Base-by-base conservation (phyloP, 1,140 invertebrate genomes). In the Chironomus tepperi region DNA sequence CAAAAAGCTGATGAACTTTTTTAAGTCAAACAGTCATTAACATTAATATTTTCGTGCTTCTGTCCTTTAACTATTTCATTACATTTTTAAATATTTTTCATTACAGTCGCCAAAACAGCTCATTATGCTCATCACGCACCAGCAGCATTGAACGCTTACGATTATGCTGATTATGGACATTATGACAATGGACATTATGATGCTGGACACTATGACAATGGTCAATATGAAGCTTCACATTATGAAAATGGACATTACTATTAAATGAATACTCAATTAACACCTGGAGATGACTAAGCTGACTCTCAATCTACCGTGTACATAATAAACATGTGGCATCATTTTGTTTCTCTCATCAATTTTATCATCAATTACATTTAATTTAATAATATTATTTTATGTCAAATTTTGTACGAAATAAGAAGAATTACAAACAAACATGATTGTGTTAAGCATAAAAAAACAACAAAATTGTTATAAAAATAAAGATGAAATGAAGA, bases 121-220 rank as follows among this genome's bases (percentile, higher is more conserved):
- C 65, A 70, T 18, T 70, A 70, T 21, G 18, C 65, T 19, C 65
- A 70, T 70, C 65, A 70, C 18, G 65, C 19, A 18, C 65, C 65
- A 70, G 16, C 65, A 70, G 16, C 16, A 16, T 70, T 70, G 65
- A 70, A 19, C 19, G 18, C 19, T 19, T 70, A 70, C 65, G 65
- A 70, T 19, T 70, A 70, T 70, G 7, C 16, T 9, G 65, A 70
- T 21, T 70, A 70, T 16, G 65, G 65, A 18, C 65, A 70, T 70
- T 70, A 70, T 18, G 65, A 70, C 10, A 16, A 15, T 10, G 65
- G 65, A 16, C 65, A 70, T 19, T 70, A 70, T 70, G 65, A 70
- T 70, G 65, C 65, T 19, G 65, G 65, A 19, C 16, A 34, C 5
- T 34, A 34, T 34, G 24, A 34, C 5, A 5, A 1, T 34, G 24